Percentiles rank a stretch among this genome's conserved stretches.
Conservation (phyloP, 2,113 vertebrate genomes). For the pig (Sus scrofa) region DNA sequence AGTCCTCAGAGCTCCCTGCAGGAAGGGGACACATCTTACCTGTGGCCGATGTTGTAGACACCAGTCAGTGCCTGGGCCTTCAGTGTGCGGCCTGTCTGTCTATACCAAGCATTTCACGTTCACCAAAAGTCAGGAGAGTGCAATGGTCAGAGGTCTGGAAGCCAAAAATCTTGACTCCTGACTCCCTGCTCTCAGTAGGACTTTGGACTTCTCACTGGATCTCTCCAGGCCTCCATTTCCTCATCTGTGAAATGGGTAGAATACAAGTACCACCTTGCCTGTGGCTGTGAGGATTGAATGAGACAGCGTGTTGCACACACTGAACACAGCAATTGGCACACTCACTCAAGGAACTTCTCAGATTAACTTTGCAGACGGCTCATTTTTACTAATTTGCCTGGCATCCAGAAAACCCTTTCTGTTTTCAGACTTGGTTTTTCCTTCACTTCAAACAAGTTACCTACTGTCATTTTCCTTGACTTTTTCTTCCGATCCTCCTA, state of each 20-base stretch:
- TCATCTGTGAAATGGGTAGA: background rate
- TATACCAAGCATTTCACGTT: background rate
- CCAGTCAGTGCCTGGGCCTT: background rate
- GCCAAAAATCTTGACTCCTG: background rate
- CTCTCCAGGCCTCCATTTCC: background rate
- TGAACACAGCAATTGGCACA: background rate
- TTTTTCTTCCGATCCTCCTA: background rate
- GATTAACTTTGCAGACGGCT: background rate
- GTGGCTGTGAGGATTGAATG: background rate
- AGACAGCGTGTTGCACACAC: rapidly evolving
- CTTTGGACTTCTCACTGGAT: background rate
- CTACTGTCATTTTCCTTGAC: background rate
- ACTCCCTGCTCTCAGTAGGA: rapidly evolving
- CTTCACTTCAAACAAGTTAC: background rate
- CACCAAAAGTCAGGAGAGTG: background rate
- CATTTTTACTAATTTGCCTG: background rate
- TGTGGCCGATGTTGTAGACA: rapidly evolving
- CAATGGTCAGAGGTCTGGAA: background rate
- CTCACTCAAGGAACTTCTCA: background rate
- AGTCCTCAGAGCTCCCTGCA: background rate
- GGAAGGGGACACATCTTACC: rapidly evolving
- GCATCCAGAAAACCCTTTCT: background rate
- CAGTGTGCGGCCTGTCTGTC: background rate
- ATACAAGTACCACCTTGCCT: background rate
- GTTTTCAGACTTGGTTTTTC: background rate